A percentile compares a stretch with the other conserved stretches of the same genome.
These are phyloP conservation scores for Fissipunctia ypsillon DNA, from an alignment of 2,888 invertebrate species.

Conservation along the genomic window DNA sequence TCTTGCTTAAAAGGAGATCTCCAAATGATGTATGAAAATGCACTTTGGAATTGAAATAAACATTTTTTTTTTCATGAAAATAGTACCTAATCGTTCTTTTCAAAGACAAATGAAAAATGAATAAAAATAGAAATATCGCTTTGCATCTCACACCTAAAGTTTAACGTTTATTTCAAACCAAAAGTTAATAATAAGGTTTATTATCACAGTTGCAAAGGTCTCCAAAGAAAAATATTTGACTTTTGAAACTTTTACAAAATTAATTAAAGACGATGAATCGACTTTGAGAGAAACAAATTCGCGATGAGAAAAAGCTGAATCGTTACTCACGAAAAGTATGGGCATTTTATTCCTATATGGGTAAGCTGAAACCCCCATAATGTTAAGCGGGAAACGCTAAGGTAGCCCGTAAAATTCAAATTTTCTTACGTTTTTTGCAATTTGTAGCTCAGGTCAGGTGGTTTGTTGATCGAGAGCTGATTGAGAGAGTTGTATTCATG, in stretches of 20 bases:
- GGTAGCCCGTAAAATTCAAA: no score
- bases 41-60: no score
- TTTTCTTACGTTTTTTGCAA: no score
- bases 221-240: conserved; percentile 56
- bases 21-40: no score
- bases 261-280: conserved; percentile 39
- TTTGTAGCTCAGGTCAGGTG: no score
- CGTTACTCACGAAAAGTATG: neutral
- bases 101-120: neutral
- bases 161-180: conserved; percentile 25
- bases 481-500: no score
- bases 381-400: no score
- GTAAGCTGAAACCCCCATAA: neutral
- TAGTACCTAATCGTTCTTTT: neutral
- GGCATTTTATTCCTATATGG: neutral
- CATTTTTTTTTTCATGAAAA: no score
- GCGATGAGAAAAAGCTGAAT: neutral
- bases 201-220: conserved; percentile 45
- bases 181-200: conserved; percentile 51
- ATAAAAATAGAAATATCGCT: neutral
- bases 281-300: conserved; percentile 36
- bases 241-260: conserved; percentile 57
- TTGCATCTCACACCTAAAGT: conserved; percentile 13
- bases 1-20: no score
- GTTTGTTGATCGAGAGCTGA: no score